These are phyloP conservation scores for Tetramorium simillimum DNA, from an alignment of 1,140 invertebrate species.

Conservation along the genomic window DNA sequence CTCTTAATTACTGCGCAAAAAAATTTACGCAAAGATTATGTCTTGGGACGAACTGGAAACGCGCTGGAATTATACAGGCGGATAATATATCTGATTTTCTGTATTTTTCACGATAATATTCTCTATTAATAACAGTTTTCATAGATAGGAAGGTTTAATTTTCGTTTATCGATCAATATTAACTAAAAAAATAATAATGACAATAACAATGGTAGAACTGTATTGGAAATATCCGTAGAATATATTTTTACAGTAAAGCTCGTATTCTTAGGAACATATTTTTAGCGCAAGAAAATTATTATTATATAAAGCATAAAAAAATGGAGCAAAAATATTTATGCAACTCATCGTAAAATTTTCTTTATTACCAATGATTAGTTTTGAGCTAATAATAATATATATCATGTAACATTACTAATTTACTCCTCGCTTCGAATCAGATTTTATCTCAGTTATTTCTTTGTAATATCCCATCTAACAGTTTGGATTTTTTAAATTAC, in stretches of 20 bases:
- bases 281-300: not conserved
- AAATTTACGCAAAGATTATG: conserved; percentile 1
- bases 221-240: not conserved
- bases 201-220: not conserved
- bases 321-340: not conserved
- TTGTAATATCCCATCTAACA: not conserved
- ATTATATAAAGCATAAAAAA: not conserved
- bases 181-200: not conserved
- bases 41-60: not conserved
- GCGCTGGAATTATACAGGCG: not conserved
- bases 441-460: not conserved
- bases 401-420: not conserved
- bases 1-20: conserved; percentile 64
- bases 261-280: not conserved
- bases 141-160: conserved; percentile 6
- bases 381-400: not conserved
- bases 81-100: not conserved
- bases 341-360: not conserved
- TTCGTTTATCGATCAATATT: not conserved
- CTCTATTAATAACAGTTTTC: not conserved
- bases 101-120: not conserved
- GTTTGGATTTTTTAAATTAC: not conserved
- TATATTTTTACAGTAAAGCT: not conserved
- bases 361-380: not conserved
- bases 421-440: not conserved